Evolutionary conservation across 2,888 invertebrate genomes (phyloP).

Genomic region (Agrilus biguttatus): DNA sequence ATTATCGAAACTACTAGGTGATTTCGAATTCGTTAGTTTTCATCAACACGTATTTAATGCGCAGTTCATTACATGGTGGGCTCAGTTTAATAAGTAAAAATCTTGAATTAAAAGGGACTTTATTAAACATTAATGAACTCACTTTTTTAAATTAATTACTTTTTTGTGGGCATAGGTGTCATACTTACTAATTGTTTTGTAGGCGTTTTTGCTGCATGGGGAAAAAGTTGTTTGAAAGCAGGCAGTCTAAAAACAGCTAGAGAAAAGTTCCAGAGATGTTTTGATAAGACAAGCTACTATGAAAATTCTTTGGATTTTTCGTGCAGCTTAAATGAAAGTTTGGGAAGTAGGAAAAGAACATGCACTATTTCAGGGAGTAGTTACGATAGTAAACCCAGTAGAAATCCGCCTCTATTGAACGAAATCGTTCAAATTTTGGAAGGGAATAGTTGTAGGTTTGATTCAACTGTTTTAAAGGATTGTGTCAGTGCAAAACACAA

Average conservation of each 20-base stretch:
- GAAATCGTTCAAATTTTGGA: conserved; percentile 59
- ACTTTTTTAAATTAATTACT: neutral
- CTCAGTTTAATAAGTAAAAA: neutral
- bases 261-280: conserved; percentile 52
- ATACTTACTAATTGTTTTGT: conserved; percentile 11
- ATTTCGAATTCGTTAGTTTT: neutral
- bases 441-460: conserved; percentile 39
- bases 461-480: conserved; percentile 35
- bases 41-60: too few species aligned
- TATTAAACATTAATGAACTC: neutral
- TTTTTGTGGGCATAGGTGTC: neutral
- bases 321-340: conserved; percentile 12
- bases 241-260: conserved; percentile 66
- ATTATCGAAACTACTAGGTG: neutral
- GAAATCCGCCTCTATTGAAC: conserved; percentile 51
- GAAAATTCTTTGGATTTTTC: conserved; percentile 18
- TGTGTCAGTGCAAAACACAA: conserved; percentile 21
- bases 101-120: neutral
- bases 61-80: too few species aligned
- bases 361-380: conserved; percentile 29
- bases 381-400: conserved; percentile 36
- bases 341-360: conserved; percentile 17
- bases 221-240: conserved; percentile 64
- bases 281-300: conserved; percentile 31
- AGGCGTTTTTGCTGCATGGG: conserved; percentile 81